A percentile compares a stretch with the other conserved stretches of the same genome.
These are phyloP conservation scores for Lepas anatifera DNA, from an alignment of 2,888 invertebrate species.

Conservation along the genomic window DNA sequence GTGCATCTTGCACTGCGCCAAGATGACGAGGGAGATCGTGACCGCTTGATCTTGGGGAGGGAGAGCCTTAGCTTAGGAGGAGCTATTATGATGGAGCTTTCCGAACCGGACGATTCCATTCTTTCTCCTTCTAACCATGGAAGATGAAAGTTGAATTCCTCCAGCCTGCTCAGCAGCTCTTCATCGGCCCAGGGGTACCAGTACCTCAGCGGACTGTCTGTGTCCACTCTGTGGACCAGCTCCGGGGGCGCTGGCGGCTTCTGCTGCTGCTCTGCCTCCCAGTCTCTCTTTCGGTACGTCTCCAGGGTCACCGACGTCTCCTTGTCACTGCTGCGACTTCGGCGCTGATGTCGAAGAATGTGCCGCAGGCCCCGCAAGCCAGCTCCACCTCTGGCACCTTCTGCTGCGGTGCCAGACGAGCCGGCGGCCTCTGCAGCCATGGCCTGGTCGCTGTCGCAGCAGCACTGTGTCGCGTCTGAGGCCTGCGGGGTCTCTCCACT, in stretches of 20 bases:
- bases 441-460: too few species aligned
- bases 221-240: neutral
- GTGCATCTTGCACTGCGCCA: neutral
- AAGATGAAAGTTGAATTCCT: neutral
- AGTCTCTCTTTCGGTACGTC: too few species aligned
- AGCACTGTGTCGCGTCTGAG: too few species aligned
- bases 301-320: too few species aligned
- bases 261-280: neutral
- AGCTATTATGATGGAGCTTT: neutral
- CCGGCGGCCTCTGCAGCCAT: too few species aligned
- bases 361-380: too few species aligned
- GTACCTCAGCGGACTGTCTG: neutral
- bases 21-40: neutral
- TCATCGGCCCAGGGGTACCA: neutral
- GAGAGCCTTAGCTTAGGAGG: neutral
- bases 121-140: neutral
- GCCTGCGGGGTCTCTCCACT: too few species aligned
- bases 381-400: too few species aligned
- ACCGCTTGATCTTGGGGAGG: neutral
- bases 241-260: neutral
- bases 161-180: neutral
- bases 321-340: too few species aligned
- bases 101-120: neutral
- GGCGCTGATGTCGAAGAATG: too few species aligned
- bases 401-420: too few species aligned